These are phyloP conservation scores for Agrochola lota DNA, from an alignment of 2,888 invertebrate genomes.

Conservation along the genomic window DNA sequence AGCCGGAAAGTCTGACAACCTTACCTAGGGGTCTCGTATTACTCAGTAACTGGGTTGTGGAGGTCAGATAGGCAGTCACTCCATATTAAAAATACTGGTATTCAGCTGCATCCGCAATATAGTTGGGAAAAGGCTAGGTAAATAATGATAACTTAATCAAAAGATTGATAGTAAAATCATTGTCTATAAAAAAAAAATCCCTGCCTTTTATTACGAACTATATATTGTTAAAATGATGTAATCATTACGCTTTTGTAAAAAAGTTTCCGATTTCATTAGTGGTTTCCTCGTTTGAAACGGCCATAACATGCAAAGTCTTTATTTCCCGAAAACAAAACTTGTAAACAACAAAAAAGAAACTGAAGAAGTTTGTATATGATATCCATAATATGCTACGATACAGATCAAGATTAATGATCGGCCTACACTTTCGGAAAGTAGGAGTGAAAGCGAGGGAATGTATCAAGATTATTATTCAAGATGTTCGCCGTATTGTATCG, in stretches of 20 bases:
- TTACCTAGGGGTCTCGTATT: too few relatives aligned
- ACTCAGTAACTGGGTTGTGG: too few relatives aligned
- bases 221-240: background rate
- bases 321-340: slow-evolving; percentile 4
- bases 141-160: too few relatives aligned
- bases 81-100: too few relatives aligned
- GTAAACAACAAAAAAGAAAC: slow-evolving; percentile 36
- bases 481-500: slow-evolving; percentile 39
- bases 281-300: slow-evolving; percentile 15
- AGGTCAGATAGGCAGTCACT: too few relatives aligned
- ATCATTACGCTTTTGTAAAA: background rate
- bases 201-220: background rate
- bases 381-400: slow-evolving; percentile 58
- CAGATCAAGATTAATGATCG: slow-evolving; percentile 74
- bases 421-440: slow-evolving; percentile 62
- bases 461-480: slow-evolving; percentile 61
- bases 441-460: slow-evolving; percentile 55
- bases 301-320: slow-evolving; percentile 12
- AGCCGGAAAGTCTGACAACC: too few relatives aligned
- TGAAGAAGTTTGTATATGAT: slow-evolving; percentile 50
- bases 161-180: too few relatives aligned
- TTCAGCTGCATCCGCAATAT: too few relatives aligned
- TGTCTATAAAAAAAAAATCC: background rate
- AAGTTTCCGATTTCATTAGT: slow-evolving; percentile 18
- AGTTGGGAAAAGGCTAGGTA: too few relatives aligned